phyloP scores from a whole-genome alignment of 2,888 invertebrate species.

The Podotricha telesiphe region DNA sequence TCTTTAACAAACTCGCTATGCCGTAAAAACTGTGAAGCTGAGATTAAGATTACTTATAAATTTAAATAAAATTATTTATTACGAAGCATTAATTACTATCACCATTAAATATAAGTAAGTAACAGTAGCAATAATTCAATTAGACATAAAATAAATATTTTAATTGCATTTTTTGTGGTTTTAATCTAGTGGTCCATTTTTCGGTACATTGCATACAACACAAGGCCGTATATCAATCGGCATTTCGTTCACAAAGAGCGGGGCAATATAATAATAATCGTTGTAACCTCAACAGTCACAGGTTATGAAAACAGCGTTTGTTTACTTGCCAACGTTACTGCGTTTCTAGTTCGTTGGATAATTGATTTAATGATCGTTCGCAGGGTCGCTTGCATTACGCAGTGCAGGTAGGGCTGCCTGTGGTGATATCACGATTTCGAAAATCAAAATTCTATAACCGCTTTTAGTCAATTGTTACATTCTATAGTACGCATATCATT shows the following conservation, averaged over 20 bases:
- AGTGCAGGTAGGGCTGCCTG: conserved; percentile 6
- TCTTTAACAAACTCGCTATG: no score
- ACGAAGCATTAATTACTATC: no score
- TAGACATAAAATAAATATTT: neutral
- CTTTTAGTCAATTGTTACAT: no score
- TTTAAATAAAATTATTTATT: no score
- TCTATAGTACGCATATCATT: no score
- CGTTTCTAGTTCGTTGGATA: conserved; percentile 55
- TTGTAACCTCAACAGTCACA: conserved; percentile 52
- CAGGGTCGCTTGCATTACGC: conserved; percentile 48
- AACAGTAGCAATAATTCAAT: no score
- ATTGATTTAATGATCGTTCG: conserved; percentile 57
- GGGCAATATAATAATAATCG: conserved; percentile 56
- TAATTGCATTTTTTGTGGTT: neutral
- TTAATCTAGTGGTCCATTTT: no score
- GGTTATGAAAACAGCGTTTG: conserved; percentile 49
- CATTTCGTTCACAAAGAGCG: conserved; percentile 57
- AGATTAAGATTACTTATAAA: no score
- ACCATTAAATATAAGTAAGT: no score
- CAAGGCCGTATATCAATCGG: conserved; percentile 58
- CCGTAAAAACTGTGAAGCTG: no score
- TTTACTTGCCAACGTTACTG: conserved; percentile 52
- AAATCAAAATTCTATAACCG: no score
- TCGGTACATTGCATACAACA: conserved; percentile 43
- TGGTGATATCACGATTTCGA: neutral